Evolutionary conservation across 1,140 invertebrate species (phyloP).

Genomic region (Brachionus koreanus): DNA sequence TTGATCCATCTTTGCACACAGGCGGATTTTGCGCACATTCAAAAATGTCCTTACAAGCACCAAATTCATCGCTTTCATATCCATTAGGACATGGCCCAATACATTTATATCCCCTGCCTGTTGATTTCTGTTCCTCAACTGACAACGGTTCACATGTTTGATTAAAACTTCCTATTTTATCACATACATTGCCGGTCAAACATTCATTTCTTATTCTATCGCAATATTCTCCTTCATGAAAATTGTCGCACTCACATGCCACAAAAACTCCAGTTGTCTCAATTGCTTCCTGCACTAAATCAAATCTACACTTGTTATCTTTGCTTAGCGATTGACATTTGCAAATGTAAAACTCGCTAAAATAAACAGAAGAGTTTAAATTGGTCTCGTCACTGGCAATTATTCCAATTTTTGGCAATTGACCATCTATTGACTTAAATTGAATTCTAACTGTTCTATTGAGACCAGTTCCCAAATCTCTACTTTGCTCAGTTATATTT

Average conservation of each 20-base stretch:
- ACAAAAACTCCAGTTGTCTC: neutral
- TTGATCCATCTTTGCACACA: neutral
- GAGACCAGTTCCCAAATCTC: neutral
- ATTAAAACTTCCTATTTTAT: neutral
- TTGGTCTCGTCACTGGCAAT: neutral
- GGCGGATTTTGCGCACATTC: neutral
- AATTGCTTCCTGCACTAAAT: neutral
- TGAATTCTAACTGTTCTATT: neutral
- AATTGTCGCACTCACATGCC: neutral
- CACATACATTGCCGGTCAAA: neutral
- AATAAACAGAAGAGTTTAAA: neutral
- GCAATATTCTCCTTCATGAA: neutral
- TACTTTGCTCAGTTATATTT: neutral
- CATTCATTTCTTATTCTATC: neutral
- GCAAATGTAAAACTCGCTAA: neutral
- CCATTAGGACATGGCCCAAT: slow-evolving; percentile 3
- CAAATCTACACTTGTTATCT: neutral
- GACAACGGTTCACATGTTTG: neutral
- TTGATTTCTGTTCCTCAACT: neutral
- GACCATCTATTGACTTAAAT: neutral
- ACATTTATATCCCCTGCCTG: neutral
- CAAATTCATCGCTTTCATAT: neutral
- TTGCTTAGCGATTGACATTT: neutral
- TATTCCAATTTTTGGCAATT: neutral
- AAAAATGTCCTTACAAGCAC: neutral